Percentiles rank a stretch among this genome's conserved stretches.
Evolutionary conservation across 2,888 invertebrate genomes (phyloP).

Genomic region (Timema cristinae): DNA sequence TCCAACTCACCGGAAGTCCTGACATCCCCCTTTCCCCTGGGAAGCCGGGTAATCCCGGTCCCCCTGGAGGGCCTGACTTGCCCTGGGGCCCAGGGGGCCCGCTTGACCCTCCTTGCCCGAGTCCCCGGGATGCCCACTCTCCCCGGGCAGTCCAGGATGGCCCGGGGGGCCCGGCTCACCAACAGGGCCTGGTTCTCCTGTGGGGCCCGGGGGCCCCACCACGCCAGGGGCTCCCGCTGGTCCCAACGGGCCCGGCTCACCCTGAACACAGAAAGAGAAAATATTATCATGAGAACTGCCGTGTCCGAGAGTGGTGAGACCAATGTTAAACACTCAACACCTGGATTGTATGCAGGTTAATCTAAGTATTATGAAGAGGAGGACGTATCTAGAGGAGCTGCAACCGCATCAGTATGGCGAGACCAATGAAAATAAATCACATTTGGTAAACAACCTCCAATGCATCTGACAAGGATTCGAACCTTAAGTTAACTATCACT

Average conservation of each 20-base stretch:
- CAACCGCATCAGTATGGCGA: no score
- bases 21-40: constrained; percentile 75
- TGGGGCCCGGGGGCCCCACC: constrained; percentile 62
- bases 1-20: constrained; percentile 57
- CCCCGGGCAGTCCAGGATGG: constrained; percentile 51
- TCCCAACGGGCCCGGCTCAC: constrained; percentile 67
- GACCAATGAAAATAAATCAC: no score
- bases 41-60: constrained; percentile 69
- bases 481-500: no score
- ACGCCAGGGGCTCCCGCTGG: constrained; percentile 65
- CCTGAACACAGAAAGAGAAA: constrained; percentile 47
- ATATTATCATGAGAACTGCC: no score
- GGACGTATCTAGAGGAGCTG: no score
- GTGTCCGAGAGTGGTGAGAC: no score
- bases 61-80: constrained; percentile 55
- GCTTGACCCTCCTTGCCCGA: constrained; percentile 61
- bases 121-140: constrained; percentile 62
- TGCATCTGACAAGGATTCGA: no score
- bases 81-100: constrained; percentile 49
- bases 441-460: no score
- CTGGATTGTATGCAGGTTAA: no score
- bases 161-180: constrained; percentile 62
- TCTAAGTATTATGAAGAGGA: no score
- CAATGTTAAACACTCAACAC: no score
- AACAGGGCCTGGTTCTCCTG: constrained; percentile 57